These are phyloP conservation scores for Amphimedon queenslandica DNA, from an alignment of 37 sponge, comb jelly and placozoan genomes.

Conservation along the genomic window DNA sequence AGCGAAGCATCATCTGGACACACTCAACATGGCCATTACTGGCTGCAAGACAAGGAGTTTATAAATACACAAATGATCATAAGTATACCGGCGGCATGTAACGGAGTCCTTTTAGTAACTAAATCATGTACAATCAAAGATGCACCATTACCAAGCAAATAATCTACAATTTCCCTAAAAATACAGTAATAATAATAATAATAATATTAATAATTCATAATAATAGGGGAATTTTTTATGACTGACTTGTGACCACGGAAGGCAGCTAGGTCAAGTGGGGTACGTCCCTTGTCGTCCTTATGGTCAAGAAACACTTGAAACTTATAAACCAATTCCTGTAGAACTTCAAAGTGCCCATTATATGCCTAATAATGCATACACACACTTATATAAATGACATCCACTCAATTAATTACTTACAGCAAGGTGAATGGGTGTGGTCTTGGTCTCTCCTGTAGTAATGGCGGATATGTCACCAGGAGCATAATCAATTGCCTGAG, in stretches of 20 bases:
- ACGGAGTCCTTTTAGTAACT: slow-evolving; percentile 66
- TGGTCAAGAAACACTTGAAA: slow-evolving; percentile 45
- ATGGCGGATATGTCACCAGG: slow-evolving; percentile 36
- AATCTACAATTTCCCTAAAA: slow-evolving; percentile 63
- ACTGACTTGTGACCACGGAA: slow-evolving; percentile 77
- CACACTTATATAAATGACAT: background rate
- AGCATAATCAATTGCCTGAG: slow-evolving; percentile 62
- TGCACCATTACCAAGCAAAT: slow-evolving; percentile 50
- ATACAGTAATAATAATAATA: background rate
- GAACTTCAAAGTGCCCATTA: slow-evolving; percentile 67
- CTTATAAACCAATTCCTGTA: slow-evolving; percentile 66
- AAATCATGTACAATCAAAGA: slow-evolving; percentile 58
- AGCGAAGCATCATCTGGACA: slow-evolving; percentile 45
- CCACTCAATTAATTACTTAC: slow-evolving; percentile 26
- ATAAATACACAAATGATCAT: background rate
- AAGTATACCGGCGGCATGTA: slow-evolving; percentile 77
- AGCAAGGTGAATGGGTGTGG: slow-evolving; percentile 84
- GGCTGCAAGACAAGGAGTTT: slow-evolving; percentile 7
- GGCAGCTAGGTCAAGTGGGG: slow-evolving; percentile 83
- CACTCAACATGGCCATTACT: slow-evolving; percentile 71
- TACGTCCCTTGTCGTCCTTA: slow-evolving; percentile 81
- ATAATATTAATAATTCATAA: background rate
- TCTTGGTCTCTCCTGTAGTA: slow-evolving; percentile 36
- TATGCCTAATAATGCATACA: slow-evolving; percentile 44
- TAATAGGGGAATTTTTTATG: background rate